Percentiles rank a stretch among this genome's conserved stretches.
Conservation (phyloP, 2,113 vertebrate genomes). For the Egretta garzetta region DNA sequence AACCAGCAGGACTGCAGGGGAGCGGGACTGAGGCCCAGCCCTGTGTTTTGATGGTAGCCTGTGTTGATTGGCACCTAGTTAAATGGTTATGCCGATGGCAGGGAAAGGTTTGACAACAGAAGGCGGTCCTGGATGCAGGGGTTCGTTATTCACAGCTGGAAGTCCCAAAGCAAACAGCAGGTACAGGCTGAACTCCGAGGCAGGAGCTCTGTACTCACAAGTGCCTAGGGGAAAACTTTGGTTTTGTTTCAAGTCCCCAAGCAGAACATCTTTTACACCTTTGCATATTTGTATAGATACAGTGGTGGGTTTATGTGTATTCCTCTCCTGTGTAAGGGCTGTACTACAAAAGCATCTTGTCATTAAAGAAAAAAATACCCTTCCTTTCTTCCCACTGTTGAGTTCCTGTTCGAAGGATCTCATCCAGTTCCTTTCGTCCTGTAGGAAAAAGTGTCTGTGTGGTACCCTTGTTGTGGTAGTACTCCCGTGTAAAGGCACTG, state of each 20-base stretch:
- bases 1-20: not conserved
- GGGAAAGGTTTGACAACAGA: not conserved
- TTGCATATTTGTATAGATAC: not conserved
- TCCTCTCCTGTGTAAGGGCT: not conserved
- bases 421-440: not conserved
- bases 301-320: not conserved
- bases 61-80: not conserved
- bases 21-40: not conserved
- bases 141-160: not conserved
- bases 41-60: not conserved
- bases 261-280: not conserved
- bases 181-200: not conserved
- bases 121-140: not conserved
- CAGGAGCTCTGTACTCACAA: constrained; percentile 20
- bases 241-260: constrained; percentile 10
- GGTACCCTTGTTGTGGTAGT: not conserved
- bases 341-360: constrained; percentile 1
- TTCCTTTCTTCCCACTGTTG: not conserved
- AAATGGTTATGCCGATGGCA: not conserved
- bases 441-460: not conserved
- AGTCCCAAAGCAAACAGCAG: constrained; percentile 15
- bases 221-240: constrained; percentile 30
- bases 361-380: not conserved
- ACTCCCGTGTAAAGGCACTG: not conserved
- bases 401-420: not conserved